phyloP scores from a whole-genome alignment of 2,888 invertebrate genomes.

The Lasius fuliginosus region DNA sequence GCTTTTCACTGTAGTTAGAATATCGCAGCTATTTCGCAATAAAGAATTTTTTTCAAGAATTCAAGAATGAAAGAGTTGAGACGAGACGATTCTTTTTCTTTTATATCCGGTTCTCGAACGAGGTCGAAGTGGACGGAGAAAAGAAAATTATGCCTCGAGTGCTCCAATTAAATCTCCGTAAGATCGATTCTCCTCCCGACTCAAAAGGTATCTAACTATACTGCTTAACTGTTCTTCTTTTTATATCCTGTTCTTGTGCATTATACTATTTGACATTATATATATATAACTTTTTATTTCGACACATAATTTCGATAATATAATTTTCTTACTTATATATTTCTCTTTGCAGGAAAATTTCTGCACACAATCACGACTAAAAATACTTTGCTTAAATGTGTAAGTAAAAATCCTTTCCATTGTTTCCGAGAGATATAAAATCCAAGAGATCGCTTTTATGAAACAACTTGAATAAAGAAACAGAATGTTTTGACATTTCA shows the following conservation, averaged over 20 bases:
- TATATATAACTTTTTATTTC: conserved; percentile 7
- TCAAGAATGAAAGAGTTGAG: conserved; percentile 35
- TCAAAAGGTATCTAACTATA: conserved; percentile 18
- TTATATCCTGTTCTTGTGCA: background rate
- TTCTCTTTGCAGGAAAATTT: background rate
- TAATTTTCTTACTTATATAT: background rate
- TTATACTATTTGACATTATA: background rate
- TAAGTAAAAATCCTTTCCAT: background rate
- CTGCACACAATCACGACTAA: background rate
- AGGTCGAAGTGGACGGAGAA: conserved; percentile 47
- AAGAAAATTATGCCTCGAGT: conserved; percentile 46
- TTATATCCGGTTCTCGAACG: conserved; percentile 39
- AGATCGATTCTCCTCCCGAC: conserved; percentile 26
- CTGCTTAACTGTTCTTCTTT: conserved; percentile 16
- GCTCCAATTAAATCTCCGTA: conserved; percentile 39
- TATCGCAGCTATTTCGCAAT: conserved; percentile 22
- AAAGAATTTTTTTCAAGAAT: conserved; percentile 34
- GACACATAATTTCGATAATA: background rate
- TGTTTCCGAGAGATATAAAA: background rate
- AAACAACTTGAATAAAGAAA: background rate
- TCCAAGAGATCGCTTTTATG: background rate
- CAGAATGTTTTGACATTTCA: background rate
- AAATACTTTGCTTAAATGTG: background rate
- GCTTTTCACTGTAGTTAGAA: conserved; percentile 18
- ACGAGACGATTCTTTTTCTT: background rate